A percentile compares a stretch with the other conserved stretches of the same genome.
Evolutionary conservation across 2,888 invertebrate genomes (phyloP).

Genomic region (Clunio marinus): DNA sequence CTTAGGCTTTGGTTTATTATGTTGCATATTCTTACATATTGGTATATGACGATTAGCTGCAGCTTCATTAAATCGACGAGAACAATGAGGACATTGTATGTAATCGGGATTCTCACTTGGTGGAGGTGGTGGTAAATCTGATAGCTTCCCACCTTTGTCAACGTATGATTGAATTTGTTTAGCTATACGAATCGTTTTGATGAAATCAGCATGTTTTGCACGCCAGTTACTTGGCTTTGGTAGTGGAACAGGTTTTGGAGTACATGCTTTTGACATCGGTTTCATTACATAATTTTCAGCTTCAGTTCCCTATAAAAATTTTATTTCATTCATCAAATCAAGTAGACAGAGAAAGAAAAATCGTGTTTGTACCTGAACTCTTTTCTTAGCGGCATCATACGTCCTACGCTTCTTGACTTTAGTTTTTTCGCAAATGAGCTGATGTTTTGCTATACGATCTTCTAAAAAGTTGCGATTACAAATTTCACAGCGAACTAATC

Average conservation of each 20-base stretch:
- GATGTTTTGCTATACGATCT: conserved; percentile 78
- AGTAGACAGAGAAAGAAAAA: no score
- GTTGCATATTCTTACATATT: conserved; percentile 77
- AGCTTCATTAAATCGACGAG: conserved; percentile 73
- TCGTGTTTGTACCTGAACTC: conserved; percentile 66
- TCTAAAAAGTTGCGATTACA: conserved; percentile 77
- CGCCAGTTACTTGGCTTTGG: conserved; percentile 74
- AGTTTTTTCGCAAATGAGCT: conserved; percentile 77
- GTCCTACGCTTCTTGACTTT: conserved; percentile 77
- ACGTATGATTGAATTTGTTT: conserved; percentile 76
- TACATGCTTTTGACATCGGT: conserved; percentile 47
- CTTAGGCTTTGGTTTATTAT: conserved; percentile 66
- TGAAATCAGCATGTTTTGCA: conserved; percentile 90
- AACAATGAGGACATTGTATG: conserved; percentile 83
- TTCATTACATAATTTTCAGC: conserved; percentile 69
- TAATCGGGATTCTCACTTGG: conserved; percentile 87
- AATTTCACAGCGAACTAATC: conserved; percentile 58
- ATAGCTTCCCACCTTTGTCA: conserved; percentile 77
- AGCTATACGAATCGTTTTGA: conserved; percentile 83
- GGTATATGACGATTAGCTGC: conserved; percentile 91
- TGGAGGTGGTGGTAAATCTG: conserved; percentile 85
- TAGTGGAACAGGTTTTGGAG: conserved; percentile 42
- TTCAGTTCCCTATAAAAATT: conserved; percentile 91
- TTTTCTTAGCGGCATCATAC: conserved; percentile 85
- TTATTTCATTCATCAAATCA: no score